Evolutionary conservation across 2,797 vertebrate species (phyloP).

Genomic region (Epinephelus awoara): DNA sequence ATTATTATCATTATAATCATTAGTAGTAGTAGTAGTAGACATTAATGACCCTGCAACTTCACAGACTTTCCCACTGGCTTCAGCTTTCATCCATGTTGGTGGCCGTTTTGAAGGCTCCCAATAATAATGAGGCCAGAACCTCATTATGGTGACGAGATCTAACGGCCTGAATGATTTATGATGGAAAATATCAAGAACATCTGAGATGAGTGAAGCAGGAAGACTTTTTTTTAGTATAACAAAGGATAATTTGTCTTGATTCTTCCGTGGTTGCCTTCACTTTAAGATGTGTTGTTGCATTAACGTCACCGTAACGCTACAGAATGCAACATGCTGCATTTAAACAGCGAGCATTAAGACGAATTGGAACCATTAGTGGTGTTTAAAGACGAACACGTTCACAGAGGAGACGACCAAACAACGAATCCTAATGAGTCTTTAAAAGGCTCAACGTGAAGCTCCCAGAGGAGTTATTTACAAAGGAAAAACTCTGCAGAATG

Average conservation of each 20-base stretch:
- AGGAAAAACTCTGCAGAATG: constrained; percentile 4
- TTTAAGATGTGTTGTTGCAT: neutral
- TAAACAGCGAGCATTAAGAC: constrained; percentile 34
- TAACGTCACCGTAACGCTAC: constrained; percentile 12
- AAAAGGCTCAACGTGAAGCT: constrained; percentile 47
- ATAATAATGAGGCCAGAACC: neutral
- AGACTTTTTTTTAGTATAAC: neutral
- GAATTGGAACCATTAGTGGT: constrained; percentile 29
- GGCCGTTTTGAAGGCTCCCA: neutral
- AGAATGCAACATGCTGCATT: constrained; percentile 22
- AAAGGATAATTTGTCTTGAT: neutral
- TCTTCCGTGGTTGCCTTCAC: neutral
- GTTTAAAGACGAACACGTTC: constrained; percentile 36
- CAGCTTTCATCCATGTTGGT: neutral
- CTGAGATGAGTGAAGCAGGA: neutral
- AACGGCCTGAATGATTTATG: neutral
- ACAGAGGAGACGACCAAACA: constrained; percentile 32
- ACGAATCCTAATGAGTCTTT: constrained; percentile 48
- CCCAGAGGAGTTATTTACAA: constrained; percentile 44
- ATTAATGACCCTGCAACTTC: neutral
- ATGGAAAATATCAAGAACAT: constrained; percentile 1
- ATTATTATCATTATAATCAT: too few relatives aligned
- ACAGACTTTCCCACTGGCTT: neutral
- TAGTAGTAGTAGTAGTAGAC: neutral
- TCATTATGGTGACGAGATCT: neutral